Conservation (phyloP, 2,888 invertebrate genomes). For the Lasioglossum pauxillum region DNA sequence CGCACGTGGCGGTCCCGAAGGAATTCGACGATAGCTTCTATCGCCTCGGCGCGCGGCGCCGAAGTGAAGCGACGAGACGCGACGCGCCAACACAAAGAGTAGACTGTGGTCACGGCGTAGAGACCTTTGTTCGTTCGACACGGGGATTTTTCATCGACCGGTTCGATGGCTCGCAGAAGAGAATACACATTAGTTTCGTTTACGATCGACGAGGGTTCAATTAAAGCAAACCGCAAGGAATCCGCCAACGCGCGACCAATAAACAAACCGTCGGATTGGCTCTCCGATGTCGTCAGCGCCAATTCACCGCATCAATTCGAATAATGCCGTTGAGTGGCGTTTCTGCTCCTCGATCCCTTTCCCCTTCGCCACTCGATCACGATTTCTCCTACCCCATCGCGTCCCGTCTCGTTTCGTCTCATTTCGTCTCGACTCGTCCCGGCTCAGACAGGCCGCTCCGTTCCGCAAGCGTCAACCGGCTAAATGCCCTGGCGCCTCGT, state of each 20-base stretch:
- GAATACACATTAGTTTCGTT: slow-evolving; percentile 70
- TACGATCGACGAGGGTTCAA: slow-evolving; percentile 74
- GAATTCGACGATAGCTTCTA: slow-evolving; percentile 35
- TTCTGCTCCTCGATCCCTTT: slow-evolving; percentile 58
- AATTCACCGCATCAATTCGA: slow-evolving; percentile 82
- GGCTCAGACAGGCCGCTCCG: slow-evolving; percentile 33
- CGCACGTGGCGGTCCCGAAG: slow-evolving; percentile 60
- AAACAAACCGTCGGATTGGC: slow-evolving; percentile 80
- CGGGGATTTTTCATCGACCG: slow-evolving; percentile 14
- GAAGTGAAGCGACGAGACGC: slow-evolving; percentile 11
- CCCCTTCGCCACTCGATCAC: slow-evolving; percentile 42
- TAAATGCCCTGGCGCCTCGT: slow-evolving; percentile 83
- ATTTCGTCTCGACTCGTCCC: slow-evolving; percentile 41
- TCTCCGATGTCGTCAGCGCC: slow-evolving; percentile 78
- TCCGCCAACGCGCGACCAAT: slow-evolving; percentile 79
- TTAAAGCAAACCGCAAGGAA: slow-evolving; percentile 76
- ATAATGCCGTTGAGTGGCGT: slow-evolving; percentile 78
- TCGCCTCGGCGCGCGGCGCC: background rate
- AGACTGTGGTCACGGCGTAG: background rate
- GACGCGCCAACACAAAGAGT: background rate
- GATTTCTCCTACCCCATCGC: slow-evolving; percentile 41
- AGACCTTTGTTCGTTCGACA: background rate
- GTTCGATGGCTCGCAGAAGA: slow-evolving; percentile 16
- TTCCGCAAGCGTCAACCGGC: slow-evolving; percentile 74
- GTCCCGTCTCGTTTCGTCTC: slow-evolving; percentile 50